Evolutionary conservation across 2,113 vertebrate species (phyloP).

Genomic region (Scophthalmus maximus): DNA sequence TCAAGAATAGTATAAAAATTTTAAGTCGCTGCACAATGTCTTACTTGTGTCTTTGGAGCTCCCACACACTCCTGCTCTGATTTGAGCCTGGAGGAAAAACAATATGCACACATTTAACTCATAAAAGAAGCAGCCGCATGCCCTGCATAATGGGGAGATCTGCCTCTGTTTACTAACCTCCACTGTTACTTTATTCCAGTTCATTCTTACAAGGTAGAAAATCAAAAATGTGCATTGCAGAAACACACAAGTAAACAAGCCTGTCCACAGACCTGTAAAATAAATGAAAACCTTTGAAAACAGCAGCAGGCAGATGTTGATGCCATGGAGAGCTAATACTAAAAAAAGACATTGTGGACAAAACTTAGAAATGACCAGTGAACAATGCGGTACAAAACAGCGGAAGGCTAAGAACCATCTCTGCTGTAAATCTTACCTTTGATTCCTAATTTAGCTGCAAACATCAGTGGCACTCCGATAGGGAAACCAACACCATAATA

Average conservation of each 20-base stretch:
- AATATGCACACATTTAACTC: neutral
- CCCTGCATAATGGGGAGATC: neutral
- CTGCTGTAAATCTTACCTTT: conserved; percentile 77
- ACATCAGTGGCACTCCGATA: conserved; percentile 85
- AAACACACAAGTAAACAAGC: conserved; percentile 80
- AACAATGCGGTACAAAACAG: conserved; percentile 14
- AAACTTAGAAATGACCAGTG: neutral
- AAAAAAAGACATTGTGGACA: neutral
- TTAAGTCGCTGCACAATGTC: neutral
- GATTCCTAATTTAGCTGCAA: conserved; percentile 85
- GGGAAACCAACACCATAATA: conserved; percentile 86
- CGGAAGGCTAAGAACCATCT: conserved; percentile 4
- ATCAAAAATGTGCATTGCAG: conserved; percentile 83
- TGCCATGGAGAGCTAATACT: neutral
- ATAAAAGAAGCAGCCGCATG: neutral
- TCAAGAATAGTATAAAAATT: neutral
- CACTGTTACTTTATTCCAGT: conserved; percentile 85
- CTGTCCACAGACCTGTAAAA: conserved; percentile 88
- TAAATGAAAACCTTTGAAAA: neutral
- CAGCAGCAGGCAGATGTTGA: neutral
- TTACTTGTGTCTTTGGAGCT: conserved; percentile 58
- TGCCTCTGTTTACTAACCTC: conserved; percentile 80
- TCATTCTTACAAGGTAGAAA: conserved; percentile 78
- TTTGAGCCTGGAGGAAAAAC: conserved; percentile 72
- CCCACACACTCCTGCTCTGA: conserved; percentile 69